phyloP scores from a whole-genome alignment of 2,113 vertebrate species.

The Salvelinus namaycush region DNA sequence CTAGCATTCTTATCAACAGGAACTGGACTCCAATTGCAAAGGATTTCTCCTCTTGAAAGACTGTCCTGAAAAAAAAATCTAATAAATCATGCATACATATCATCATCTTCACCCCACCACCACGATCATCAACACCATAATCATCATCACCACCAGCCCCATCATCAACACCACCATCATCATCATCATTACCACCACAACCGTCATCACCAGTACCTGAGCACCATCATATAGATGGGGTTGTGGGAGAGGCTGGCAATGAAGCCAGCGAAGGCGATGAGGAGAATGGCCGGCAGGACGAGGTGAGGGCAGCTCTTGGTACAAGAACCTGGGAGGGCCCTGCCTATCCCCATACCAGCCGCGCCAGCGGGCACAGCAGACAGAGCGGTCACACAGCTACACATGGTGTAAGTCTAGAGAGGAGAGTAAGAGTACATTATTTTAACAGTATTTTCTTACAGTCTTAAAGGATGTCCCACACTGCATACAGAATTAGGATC shows the following conservation, averaged over 20 bases:
- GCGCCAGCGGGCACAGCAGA: background rate
- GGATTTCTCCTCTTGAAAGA: constrained; percentile 80
- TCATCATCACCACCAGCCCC: background rate
- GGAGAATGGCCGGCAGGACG: constrained; percentile 51
- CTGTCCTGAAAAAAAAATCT: constrained; percentile 70
- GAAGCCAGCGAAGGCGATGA: constrained; percentile 68
- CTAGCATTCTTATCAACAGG: constrained; percentile 79
- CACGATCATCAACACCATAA: too few relatives aligned
- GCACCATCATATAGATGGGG: constrained; percentile 4
- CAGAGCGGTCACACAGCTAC: constrained; percentile 61
- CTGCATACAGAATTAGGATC: too few relatives aligned
- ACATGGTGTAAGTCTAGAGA: constrained; percentile 72
- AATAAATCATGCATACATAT: constrained; percentile 54
- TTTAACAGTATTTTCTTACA: background rate
- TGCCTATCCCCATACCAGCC: constrained; percentile 10
- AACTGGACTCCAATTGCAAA: constrained; percentile 84
- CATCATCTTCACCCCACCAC: too few relatives aligned
- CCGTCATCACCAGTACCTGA: constrained; percentile 73
- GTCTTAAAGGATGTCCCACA: background rate
- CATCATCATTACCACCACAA: constrained; percentile 79
- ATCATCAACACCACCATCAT: constrained; percentile 30
- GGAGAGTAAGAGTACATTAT: background rate
- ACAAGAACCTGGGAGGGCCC: background rate
- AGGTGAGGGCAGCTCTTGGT: constrained; percentile 23
- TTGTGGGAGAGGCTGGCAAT: constrained; percentile 71